Conservation (phyloP, 2,797 vertebrate species). For the Crossoptilon crossoptilon region DNA sequence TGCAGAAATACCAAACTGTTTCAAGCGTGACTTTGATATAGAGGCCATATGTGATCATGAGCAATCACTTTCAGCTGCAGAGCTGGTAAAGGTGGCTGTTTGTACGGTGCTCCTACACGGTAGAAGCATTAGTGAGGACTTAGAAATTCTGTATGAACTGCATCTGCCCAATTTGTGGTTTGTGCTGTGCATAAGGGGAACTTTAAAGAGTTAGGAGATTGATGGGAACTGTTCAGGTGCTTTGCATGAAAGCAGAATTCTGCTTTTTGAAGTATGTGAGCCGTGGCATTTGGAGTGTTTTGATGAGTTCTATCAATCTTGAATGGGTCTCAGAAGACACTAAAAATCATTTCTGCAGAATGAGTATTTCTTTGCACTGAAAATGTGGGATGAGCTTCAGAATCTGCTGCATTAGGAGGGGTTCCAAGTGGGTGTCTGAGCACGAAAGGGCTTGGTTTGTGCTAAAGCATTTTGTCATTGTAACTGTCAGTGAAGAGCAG, state of each 20-base stretch:
- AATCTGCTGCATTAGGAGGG: neutral
- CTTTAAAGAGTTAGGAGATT: neutral
- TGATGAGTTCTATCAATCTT: conserved; percentile 2
- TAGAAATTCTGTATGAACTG: neutral
- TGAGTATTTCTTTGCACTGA: neutral
- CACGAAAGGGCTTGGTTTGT: neutral
- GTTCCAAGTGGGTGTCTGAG: neutral
- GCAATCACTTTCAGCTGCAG: neutral
- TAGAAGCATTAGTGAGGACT: neutral
- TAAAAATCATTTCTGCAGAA: conserved; percentile 16
- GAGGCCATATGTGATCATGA: neutral
- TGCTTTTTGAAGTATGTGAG: conserved; percentile 37
- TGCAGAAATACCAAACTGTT: neutral
- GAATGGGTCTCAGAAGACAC: neutral
- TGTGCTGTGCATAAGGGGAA: neutral
- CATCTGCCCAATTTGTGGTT: neutral
- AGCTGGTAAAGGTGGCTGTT: neutral
- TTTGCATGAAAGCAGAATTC: conserved; percentile 23
- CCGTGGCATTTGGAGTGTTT: neutral
- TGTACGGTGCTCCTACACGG: neutral
- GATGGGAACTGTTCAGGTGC: neutral
- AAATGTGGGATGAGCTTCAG: neutral
- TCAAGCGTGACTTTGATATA: neutral
- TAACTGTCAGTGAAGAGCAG: neutral
- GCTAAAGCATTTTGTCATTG: neutral